Evolutionary conservation across 2,113 vertebrate species (phyloP).

Genomic region (Collichthys lucidus): DNA sequence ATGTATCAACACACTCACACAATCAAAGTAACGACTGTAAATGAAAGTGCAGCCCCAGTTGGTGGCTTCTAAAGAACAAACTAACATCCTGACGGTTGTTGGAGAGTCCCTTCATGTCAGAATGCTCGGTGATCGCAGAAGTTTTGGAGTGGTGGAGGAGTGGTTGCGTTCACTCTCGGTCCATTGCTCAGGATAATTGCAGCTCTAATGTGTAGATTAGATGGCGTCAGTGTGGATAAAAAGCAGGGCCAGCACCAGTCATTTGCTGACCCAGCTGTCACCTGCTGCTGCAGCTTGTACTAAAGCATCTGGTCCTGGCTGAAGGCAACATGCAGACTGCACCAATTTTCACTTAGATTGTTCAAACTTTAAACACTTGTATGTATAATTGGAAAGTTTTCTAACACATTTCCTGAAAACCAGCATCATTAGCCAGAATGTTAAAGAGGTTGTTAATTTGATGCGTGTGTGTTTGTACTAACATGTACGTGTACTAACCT

Average conservation of each 20-base stretch:
- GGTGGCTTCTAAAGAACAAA: neutral
- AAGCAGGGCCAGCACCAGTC: neutral
- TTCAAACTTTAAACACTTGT: too few species aligned
- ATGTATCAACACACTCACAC: neutral
- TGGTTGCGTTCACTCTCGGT: neutral
- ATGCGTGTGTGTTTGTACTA: too few species aligned
- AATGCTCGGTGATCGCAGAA: neutral
- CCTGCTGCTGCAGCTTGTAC: conserved; percentile 18
- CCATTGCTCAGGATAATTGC: conserved; percentile 9
- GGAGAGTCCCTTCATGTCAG: neutral
- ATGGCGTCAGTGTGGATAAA: conserved; percentile 14
- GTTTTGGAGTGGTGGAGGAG: too few species aligned
- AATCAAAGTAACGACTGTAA: conserved; percentile 17
- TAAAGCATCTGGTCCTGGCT: neutral
- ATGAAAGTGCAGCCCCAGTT: neutral
- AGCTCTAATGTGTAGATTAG: conserved; percentile 26
- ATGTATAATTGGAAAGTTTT: too few species aligned
- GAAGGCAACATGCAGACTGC: too few species aligned
- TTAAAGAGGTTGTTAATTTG: too few species aligned
- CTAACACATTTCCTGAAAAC: too few species aligned
- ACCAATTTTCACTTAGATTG: too few species aligned
- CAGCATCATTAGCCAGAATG: too few species aligned
- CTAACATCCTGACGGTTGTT: neutral
- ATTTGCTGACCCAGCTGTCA: conserved; percentile 20
- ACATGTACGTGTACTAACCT: too few species aligned